phyloP scores from a whole-genome alignment of 2,113 vertebrate species.

The Aleadryas rufinucha region DNA sequence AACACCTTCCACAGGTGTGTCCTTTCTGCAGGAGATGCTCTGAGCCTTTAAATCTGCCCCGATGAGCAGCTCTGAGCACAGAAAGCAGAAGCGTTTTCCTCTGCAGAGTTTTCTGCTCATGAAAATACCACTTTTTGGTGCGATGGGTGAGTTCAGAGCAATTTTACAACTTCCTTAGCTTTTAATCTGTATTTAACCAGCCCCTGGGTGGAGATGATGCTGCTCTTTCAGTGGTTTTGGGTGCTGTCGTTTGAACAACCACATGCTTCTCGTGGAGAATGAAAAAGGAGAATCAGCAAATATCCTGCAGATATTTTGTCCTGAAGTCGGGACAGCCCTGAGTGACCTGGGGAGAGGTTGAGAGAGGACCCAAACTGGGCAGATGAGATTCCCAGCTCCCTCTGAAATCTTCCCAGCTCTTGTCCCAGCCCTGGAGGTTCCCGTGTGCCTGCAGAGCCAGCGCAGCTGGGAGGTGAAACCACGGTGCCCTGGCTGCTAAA shows the following conservation, averaged over 20 bases:
- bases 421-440: not conserved
- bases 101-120: not conserved
- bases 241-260: not conserved
- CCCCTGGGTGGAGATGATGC: not conserved
- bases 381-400: not conserved
- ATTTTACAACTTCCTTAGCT: not conserved
- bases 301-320: accelerated
- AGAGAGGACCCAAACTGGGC: not conserved
- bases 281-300: not conserved
- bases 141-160: not conserved
- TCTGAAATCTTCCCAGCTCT: not conserved
- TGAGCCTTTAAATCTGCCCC: not conserved
- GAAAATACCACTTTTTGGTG: accelerated
- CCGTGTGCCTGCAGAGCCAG: not conserved
- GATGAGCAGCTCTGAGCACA: accelerated
- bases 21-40: not conserved
- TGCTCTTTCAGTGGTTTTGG: not conserved
- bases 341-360: not conserved
- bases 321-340: not conserved
- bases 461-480: not conserved
- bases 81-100: accelerated
- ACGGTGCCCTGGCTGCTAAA: not conserved
- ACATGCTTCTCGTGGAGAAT: accelerated
- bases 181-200: not conserved
- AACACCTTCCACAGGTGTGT: not conserved